Conservation (phyloP, 2,888 invertebrate species). For the Bursaphelenchus okinawaensis region DNA sequence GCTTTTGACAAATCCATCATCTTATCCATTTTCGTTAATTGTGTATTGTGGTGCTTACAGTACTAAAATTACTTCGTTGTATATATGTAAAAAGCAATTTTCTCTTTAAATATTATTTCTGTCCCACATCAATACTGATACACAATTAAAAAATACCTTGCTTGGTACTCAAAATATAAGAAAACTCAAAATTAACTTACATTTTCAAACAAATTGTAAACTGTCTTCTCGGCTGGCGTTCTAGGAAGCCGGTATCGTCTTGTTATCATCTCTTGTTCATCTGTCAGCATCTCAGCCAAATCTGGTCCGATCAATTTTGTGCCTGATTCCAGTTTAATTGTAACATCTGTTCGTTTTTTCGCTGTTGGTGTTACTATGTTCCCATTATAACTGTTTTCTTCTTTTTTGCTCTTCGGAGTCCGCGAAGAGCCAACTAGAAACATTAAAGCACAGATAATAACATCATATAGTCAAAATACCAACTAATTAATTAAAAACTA, state of each 20-base stretch:
- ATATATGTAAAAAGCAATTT: too few species aligned
- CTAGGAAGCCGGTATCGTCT: background rate
- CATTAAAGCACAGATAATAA: too few species aligned
- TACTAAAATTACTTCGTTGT: background rate
- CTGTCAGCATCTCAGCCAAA: background rate
- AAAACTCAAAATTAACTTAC: background rate
- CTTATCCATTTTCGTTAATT: background rate
- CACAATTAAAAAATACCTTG: too few species aligned
- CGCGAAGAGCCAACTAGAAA: background rate
- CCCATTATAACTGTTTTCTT: background rate
- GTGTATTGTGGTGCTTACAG: background rate
- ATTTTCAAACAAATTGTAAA: background rate
- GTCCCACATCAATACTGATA: too few species aligned
- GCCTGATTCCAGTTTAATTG: background rate
- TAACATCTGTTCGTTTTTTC: background rate
- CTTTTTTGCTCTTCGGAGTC: background rate
- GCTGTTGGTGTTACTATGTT: background rate
- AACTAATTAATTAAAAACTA: too few species aligned
- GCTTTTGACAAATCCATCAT: background rate
- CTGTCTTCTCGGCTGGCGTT: conserved; percentile 1
- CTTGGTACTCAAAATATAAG: background rate
- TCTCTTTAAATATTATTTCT: too few species aligned
- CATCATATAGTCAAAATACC: too few species aligned
- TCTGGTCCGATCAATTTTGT: background rate
- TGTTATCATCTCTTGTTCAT: background rate